Percentiles rank a stretch among this genome's conserved stretches.
These are phyloP conservation scores for Miltochrista miniata DNA, from an alignment of 2,888 invertebrate species.

Conservation along the genomic window DNA sequence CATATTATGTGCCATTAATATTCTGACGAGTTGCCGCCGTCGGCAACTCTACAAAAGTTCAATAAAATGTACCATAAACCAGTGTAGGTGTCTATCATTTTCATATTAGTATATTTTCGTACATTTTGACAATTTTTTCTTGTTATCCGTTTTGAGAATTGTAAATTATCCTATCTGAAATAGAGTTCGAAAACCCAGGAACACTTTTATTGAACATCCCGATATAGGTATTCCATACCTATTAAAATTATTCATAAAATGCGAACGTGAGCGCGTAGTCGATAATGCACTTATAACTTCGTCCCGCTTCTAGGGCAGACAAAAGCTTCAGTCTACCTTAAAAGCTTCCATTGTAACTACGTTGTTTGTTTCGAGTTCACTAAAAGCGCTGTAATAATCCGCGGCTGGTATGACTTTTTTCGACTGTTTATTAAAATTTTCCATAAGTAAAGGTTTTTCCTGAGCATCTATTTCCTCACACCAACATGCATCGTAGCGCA, in stretches of 20 bases:
- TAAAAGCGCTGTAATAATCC: constrained; percentile 64
- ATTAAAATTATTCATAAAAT: constrained; percentile 6
- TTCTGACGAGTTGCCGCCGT: constrained; percentile 67
- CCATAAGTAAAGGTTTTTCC: too few species aligned
- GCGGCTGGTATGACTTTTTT: constrained; percentile 42
- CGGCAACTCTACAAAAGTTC: constrained; percentile 66
- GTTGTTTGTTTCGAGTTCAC: constrained; percentile 63
- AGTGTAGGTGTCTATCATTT: constrained; percentile 42
- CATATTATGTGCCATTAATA: constrained; percentile 76
- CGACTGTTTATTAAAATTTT: constrained; percentile 2
- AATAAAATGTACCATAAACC: constrained; percentile 46
- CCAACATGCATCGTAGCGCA: too few species aligned
- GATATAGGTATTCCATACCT: neutral
- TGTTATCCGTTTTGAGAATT: too few species aligned
- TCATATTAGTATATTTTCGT: constrained; percentile 36
- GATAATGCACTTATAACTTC: constrained; percentile 56
- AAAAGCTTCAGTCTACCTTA: constrained; percentile 64
- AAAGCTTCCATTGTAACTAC: constrained; percentile 66
- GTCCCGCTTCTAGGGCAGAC: constrained; percentile 47
- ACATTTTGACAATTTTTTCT: too few species aligned
- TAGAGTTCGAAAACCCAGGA: too few species aligned
- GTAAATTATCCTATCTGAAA: too few species aligned
- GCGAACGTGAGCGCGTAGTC: constrained; percentile 29
- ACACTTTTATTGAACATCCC: too few species aligned
- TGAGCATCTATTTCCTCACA: too few species aligned